Evolutionary conservation across 1,140 invertebrate genomes (phyloP).

Genomic region (Dreissena rostriformis): DNA sequence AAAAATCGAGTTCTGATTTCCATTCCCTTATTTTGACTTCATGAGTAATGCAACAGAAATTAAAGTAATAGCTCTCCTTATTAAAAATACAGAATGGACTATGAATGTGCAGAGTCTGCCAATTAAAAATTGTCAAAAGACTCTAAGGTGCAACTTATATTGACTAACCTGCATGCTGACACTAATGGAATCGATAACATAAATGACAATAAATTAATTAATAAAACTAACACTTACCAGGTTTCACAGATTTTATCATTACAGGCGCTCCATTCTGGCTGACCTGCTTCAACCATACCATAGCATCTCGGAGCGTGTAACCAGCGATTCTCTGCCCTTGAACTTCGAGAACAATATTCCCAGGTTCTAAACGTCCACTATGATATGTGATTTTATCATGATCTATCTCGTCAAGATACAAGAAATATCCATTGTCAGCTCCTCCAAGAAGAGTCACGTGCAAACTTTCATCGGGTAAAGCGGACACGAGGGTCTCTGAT

Average conservation of each 20-base stretch:
- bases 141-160: too few relatives aligned
- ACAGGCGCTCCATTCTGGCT: conserved; percentile 84
- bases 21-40: too few relatives aligned
- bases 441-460: conserved; percentile 82
- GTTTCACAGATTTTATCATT: conserved; percentile 83
- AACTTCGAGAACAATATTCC: conserved; percentile 85
- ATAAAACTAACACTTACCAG: conserved; percentile 81
- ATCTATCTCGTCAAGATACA: conserved; percentile 81
- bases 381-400: conserved; percentile 82
- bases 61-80: too few relatives aligned
- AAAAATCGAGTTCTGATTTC: too few relatives aligned
- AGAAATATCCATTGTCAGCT: conserved; percentile 85
- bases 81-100: too few relatives aligned
- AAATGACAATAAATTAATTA: conserved; percentile 24
- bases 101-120: too few relatives aligned
- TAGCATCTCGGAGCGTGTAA: conserved; percentile 85
- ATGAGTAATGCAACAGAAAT: too few relatives aligned
- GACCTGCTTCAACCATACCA: conserved; percentile 85
- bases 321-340: conserved; percentile 86
- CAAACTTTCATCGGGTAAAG: conserved; percentile 76
- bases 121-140: too few relatives aligned
- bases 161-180: too few relatives aligned
- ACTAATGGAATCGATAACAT: conserved; percentile 13
- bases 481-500: conserved; percentile 78
- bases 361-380: conserved; percentile 77